Conservation (phyloP, 30 jellyfish, hydroid and myxozoan species). For the Mastigias papua region DNA sequence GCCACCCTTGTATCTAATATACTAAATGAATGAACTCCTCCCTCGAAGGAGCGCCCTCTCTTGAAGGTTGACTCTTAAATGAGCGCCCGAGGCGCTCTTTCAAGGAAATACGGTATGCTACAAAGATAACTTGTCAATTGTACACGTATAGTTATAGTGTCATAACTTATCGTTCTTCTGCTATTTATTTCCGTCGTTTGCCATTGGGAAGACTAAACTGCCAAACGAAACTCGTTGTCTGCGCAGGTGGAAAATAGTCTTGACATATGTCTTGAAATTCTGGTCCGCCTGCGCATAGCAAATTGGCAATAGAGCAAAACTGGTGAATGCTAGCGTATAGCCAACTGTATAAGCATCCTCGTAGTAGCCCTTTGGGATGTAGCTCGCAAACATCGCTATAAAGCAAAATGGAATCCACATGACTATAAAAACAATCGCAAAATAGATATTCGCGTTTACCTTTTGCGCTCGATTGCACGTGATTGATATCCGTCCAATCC, state of each 20-base stretch:
- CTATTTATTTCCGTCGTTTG: not conserved
- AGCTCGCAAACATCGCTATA: constrained; percentile 60
- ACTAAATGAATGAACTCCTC: too few species aligned
- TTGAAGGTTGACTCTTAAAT: too few species aligned
- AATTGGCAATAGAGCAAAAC: constrained; percentile 76
- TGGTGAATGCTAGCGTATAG: constrained; percentile 62
- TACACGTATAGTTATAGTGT: too few species aligned
- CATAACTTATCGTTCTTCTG: not conserved
- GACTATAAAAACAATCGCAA: constrained; percentile 67
- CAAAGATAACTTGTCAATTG: too few species aligned
- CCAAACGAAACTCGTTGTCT: not conserved
- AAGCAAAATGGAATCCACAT: constrained; percentile 80
- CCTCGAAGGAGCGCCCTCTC: too few species aligned
- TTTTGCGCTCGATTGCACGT: constrained; percentile 39
- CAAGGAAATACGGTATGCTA: too few species aligned
- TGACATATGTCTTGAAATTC: constrained; percentile 55
- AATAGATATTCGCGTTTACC: constrained; percentile 66
- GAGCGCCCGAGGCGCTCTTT: too few species aligned
- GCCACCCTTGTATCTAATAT: too few species aligned
- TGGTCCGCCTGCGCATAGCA: constrained; percentile 73
- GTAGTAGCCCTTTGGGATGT: constrained; percentile 54
- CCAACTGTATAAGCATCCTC: constrained; percentile 70
- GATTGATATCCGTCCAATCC: constrained; percentile 52
- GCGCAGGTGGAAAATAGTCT: not conserved
- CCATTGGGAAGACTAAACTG: not conserved